Conservation (phyloP, 2,113 vertebrate species). For the Eptesicus fuscus region DNA sequence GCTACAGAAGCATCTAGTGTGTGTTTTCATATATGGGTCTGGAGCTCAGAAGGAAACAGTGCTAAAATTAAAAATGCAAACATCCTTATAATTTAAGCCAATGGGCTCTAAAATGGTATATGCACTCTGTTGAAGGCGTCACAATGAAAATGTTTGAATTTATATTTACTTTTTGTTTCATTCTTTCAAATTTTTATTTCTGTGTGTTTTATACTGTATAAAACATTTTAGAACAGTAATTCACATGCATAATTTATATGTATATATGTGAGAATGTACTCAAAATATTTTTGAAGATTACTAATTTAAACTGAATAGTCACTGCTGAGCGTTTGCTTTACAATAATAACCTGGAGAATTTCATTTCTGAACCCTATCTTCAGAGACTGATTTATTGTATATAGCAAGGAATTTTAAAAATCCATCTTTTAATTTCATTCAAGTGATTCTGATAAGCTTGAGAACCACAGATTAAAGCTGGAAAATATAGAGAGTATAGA, state of each 20-base stretch:
- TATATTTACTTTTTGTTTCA: slow-evolving; percentile 9
- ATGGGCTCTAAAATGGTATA: background rate
- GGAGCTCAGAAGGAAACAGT: background rate
- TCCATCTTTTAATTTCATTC: background rate
- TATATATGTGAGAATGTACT: background rate
- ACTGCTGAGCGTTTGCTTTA: background rate
- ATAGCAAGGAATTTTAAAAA: background rate
- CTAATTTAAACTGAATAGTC: background rate
- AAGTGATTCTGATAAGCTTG: background rate
- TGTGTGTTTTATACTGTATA: background rate
- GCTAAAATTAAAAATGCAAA: background rate
- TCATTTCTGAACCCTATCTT: background rate
- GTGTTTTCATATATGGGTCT: background rate
- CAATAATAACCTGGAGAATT: background rate
- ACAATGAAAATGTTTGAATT: background rate
- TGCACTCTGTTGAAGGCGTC: background rate
- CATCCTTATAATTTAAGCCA: background rate
- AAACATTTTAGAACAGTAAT: background rate
- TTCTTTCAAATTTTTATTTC: background rate
- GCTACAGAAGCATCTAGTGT: background rate
- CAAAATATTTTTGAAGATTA: background rate
- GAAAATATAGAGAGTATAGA: background rate
- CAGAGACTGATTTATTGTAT: background rate
- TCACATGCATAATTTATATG: background rate
- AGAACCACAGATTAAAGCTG: background rate